Conservation (phyloP, 2,797 vertebrate genomes). For the Coregonus sp. region DNA sequence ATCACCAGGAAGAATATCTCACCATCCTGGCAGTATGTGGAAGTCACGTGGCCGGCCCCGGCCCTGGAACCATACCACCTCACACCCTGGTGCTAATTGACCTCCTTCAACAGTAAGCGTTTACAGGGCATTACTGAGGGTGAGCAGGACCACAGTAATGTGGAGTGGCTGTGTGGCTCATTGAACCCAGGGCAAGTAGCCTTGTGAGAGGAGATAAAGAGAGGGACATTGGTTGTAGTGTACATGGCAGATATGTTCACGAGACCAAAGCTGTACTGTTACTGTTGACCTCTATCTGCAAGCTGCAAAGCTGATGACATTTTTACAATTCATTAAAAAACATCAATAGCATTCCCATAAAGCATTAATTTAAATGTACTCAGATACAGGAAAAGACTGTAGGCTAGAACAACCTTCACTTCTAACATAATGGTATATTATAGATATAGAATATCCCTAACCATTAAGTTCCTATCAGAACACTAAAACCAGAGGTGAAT, state of each 20-base stretch:
- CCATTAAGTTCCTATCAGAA: too few species aligned
- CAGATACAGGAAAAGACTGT: neutral
- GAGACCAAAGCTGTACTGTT: neutral
- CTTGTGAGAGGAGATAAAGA: neutral
- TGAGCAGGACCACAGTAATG: conserved; percentile 3
- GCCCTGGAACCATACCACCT: neutral
- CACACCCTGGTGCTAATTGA: conserved; percentile 20
- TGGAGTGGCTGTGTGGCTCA: conserved; percentile 2
- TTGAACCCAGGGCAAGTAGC: neutral
- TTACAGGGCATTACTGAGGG: neutral
- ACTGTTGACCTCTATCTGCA: neutral
- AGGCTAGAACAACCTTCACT: neutral
- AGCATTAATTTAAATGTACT: neutral
- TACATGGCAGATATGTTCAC: neutral
- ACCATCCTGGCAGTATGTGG: neutral
- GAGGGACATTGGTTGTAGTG: neutral
- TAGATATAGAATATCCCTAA: neutral
- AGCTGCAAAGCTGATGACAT: neutral
- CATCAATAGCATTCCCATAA: neutral
- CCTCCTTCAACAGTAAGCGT: neutral
- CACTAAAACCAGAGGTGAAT: too few species aligned
- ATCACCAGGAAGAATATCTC: neutral
- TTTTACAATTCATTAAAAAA: neutral
- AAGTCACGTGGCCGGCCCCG: neutral
- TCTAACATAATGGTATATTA: neutral